A percentile compares a stretch with the other conserved stretches of the same genome.
Evolutionary conservation across 1,140 invertebrate genomes (phyloP).

Genomic region (Odontomachus brunneus): DNA sequence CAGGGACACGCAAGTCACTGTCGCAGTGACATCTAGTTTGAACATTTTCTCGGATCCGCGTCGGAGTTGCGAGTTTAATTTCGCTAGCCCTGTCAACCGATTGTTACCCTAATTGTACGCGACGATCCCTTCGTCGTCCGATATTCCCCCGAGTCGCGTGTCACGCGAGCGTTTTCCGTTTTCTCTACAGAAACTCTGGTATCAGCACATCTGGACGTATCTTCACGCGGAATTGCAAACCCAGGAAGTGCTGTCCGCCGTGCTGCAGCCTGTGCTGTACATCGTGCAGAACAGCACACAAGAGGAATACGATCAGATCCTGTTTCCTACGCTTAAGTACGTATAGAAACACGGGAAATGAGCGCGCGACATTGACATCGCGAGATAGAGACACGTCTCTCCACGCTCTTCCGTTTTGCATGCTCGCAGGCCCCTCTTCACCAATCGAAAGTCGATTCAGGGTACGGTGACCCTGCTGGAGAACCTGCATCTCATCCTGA

Average conservation of each 20-base stretch:
- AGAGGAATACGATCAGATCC: slow-evolving; percentile 93
- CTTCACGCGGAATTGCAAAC: slow-evolving; percentile 94
- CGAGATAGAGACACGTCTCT: slow-evolving; percentile 22
- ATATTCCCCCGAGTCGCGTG: slow-evolving; percentile 8
- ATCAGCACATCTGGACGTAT: slow-evolving; percentile 96
- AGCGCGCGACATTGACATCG: not conserved
- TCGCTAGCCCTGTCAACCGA: not conserved
- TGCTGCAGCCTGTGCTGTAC: slow-evolving; percentile 94
- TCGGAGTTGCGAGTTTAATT: not conserved
- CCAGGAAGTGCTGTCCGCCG: slow-evolving; percentile 94
- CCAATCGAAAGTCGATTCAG: slow-evolving; percentile 94
- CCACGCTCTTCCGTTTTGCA: slow-evolving; percentile 5
- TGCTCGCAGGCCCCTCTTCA: slow-evolving; percentile 89
- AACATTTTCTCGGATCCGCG: no score
- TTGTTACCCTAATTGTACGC: not conserved
- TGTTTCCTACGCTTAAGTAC: slow-evolving; percentile 93
- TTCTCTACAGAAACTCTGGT: slow-evolving; percentile 96
- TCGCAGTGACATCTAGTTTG: no score
- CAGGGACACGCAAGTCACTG: no score
- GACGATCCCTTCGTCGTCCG: not conserved
- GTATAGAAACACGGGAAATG: slow-evolving; percentile 58
- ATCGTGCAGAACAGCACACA: slow-evolving; percentile 93
- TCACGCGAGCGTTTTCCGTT: slow-evolving; percentile 35
- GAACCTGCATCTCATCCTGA: slow-evolving; percentile 95
- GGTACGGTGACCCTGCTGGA: slow-evolving; percentile 96